Base-by-base conservation (phyloP, 2,113 vertebrate genomes). In the Rhizomys pruinosus region DNA sequence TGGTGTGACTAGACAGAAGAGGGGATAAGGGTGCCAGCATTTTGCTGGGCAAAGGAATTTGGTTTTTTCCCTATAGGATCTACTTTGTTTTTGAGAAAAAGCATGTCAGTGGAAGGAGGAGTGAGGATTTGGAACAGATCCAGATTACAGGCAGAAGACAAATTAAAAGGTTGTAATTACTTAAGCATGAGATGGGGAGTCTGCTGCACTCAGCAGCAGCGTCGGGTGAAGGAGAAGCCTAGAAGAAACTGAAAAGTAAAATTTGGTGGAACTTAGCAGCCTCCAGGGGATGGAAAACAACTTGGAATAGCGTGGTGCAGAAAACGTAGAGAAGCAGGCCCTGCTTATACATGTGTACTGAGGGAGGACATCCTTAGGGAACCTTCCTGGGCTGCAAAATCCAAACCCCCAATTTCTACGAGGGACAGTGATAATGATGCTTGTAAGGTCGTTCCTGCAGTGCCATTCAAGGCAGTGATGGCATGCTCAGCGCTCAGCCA, bases 41-140 rank as follows among this genome's bases (percentile, higher is more conserved):
- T 95, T 89, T 90, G 66, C 92, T 89, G 72, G 86, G 86, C 76
- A 92, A 93, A 95, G 76, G 96, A 96, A 96, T 97, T 93, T 89
- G 74, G 71, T 73, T 78, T 89, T 94, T 72, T 63, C 89, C 20
- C 69, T 39, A 93, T 77, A 91, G 76, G 59, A 89, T 89, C 84
- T 91, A 42, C 74, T 96, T 93, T 76, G 74, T 79, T 81, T 91
- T 80, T 87, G 82, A 94, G 92, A 96, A 94, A 96, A 88, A 66
- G 92, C 39, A 79, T 61, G 66, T 66, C 68, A n/a, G 82, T 94
- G 86, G 81, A 93, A 82, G 25, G 23, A 57, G 89, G 32, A 73
- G 68, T 66, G 73, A 92, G 92, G 79, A 52, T 42, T 92, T 96
- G 93, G 94, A 90, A 3, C 12, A 79, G 12, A 3, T 66, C 90